Evolutionary conservation across 2,113 vertebrate species (phyloP).

Genomic region (Suncus etruscus): DNA sequence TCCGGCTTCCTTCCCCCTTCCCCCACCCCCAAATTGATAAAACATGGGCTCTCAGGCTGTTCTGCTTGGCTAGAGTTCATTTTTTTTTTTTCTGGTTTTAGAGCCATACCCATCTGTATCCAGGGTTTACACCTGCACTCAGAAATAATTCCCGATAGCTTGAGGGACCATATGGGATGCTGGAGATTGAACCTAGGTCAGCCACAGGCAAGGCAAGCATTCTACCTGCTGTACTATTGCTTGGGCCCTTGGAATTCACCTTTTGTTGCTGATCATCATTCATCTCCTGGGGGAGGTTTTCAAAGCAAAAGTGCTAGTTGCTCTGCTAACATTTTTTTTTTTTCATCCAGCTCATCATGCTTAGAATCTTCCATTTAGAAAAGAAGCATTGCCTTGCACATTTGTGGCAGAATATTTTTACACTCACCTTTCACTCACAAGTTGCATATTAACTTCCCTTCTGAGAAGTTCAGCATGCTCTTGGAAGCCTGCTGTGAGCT

Average conservation of each 20-base stretch:
- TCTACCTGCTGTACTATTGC: too few species aligned
- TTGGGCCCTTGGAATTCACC: background rate
- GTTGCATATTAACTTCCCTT: constrained; percentile 71
- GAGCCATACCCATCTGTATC: too few species aligned
- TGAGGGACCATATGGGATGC: too few species aligned
- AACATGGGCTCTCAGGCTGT: background rate
- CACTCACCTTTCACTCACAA: constrained; percentile 53
- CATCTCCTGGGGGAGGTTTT: background rate
- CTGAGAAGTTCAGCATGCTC: constrained; percentile 51
- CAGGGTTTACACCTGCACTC: too few species aligned
- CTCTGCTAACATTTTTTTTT: constrained; percentile 51
- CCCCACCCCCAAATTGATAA: background rate
- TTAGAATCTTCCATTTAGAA: constrained; percentile 37
- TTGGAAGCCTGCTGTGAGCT: constrained; percentile 26
- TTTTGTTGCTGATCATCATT: background rate
- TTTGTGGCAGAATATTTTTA: constrained; percentile 45
- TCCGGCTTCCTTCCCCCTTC: constrained; percentile 47
- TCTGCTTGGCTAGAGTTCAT: background rate
- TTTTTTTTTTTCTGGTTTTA: background rate
- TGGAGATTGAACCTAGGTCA: too few species aligned
- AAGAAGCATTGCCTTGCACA: constrained; percentile 49
- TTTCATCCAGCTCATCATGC: constrained; percentile 31
- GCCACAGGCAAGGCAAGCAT: too few species aligned
- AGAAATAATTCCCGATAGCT: too few species aligned
- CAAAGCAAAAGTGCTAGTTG: background rate